Evolutionary conservation across 2,113 vertebrate genomes (phyloP).

Genomic region (Solea solea): DNA sequence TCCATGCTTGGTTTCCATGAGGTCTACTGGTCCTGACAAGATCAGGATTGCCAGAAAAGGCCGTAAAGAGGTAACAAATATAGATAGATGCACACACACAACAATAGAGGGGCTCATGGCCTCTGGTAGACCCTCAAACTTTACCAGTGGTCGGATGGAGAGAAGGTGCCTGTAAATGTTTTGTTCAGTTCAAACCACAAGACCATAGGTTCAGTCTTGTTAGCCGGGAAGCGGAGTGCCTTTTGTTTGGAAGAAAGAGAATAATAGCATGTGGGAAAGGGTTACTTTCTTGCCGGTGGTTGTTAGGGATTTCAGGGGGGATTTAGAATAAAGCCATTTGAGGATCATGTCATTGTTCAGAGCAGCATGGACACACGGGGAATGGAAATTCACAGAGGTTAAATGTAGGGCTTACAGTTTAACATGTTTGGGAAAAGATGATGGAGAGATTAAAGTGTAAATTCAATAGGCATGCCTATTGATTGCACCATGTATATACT

Average conservation of each 20-base stretch:
- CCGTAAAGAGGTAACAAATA: too few relatives aligned
- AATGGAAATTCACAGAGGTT: conserved; percentile 59
- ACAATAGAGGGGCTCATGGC: neutral
- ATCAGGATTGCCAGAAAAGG: too few relatives aligned
- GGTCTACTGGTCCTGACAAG: too few relatives aligned
- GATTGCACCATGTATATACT: conserved; percentile 5
- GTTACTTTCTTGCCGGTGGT: conserved; percentile 62
- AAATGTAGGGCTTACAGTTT: conserved; percentile 27
- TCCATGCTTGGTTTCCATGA: too few relatives aligned
- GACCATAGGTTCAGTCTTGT: conserved; percentile 47
- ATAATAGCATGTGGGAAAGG: conserved; percentile 59
- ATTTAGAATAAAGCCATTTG: conserved; percentile 66
- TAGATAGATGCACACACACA: neutral
- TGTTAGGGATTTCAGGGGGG: conserved; percentile 65
- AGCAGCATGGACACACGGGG: conserved; percentile 45
- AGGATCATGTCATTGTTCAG: conserved; percentile 66
- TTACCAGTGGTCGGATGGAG: neutral
- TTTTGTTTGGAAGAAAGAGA: conserved; percentile 61
- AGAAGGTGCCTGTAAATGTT: conserved; percentile 37
- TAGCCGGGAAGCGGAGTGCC: conserved; percentile 54
- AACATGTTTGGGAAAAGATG: conserved; percentile 45
- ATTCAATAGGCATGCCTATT: conserved; percentile 12
- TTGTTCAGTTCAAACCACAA: conserved; percentile 58
- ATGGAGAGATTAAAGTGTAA: conserved; percentile 27
- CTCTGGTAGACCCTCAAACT: conserved; percentile 45